phyloP scores from a whole-genome alignment of 2,113 vertebrate species.

The Falcunculus frontatus region DNA sequence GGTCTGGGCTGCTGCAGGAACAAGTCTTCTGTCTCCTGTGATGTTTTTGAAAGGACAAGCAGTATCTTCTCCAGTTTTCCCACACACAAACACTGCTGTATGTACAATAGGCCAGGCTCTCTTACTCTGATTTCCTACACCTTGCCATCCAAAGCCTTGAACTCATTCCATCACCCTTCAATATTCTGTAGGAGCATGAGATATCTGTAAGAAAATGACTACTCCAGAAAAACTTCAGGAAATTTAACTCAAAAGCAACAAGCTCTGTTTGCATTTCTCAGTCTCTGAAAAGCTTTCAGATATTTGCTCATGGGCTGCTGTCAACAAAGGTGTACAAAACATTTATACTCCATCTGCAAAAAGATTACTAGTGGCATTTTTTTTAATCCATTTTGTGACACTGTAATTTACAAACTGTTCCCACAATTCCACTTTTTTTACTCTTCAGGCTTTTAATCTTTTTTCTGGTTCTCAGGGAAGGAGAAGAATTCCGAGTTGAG shows the following conservation, averaged over 20 bases:
- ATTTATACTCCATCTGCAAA: not conserved
- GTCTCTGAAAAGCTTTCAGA: not conserved
- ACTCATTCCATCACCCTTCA: not conserved
- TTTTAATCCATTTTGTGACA: not conserved
- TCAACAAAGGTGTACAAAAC: not conserved
- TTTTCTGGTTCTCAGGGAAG: not conserved
- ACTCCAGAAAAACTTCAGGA: not conserved
- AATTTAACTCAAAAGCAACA: not conserved
- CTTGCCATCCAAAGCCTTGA: not conserved
- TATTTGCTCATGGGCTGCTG: accelerated
- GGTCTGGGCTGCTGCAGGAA: not conserved
- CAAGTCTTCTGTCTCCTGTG: not conserved
- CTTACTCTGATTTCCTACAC: not conserved
- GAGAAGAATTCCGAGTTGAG: not conserved
- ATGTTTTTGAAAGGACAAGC: not conserved
- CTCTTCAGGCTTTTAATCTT: not conserved
- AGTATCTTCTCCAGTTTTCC: not conserved
- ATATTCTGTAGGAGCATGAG: not conserved
- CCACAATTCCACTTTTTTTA: not conserved
- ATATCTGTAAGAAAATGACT: not conserved
- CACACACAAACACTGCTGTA: not conserved
- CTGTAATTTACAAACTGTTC: not conserved
- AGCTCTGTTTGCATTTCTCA: not conserved
- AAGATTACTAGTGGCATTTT: not conserved
- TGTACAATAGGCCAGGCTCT: not conserved